Base-by-base conservation (phyloP, 2,888 invertebrate genomes). In the Drosophila percnosoma region DNA sequence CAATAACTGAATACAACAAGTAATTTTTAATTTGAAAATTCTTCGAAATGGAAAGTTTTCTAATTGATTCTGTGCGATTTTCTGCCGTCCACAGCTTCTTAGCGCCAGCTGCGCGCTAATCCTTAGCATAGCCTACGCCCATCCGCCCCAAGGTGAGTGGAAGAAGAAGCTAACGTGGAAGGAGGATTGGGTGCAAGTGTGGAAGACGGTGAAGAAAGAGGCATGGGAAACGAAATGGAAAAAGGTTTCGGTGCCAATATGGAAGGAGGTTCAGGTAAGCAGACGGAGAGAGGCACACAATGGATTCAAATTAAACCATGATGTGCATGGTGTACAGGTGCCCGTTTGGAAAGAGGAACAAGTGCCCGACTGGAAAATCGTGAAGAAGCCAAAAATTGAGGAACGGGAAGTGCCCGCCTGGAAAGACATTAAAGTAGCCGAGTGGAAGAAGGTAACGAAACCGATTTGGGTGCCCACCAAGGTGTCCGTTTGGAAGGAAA, bases 81-180 rank as follows among this genome's bases (percentile, higher is more conserved):
- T 68, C 51, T 70, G 62, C 67, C 45, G 61, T 40, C 59, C 48
- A 78, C 80, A 93, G 93, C 90, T 92, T 81, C 83, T 92, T 75
- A 86, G 91, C 90, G 91, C 90, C 88, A 90, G 91, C 89, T 91
- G 92, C 79, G 91, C 91, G 90, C 90, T 92, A 51, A 79, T 92
- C 69, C 78, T 91, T 66, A 91, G 91, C 78, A 81, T 91, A 68
- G 89, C 90, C 61, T 87, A 85, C 67, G 92, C 92, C 68, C 93
- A 92, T 89, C 92, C 92, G 38, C 96, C 96, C 71, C 94, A 94
- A 87, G 97, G 97, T 70, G 95, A 95, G 80, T 97, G 96, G 96
- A 96, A 97, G 92, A 97, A 97, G 92, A 97, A 97, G 92, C 94
- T 97, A 53, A 95, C 95, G 34, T 97, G 97, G 97, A 97, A 97